Conservation (phyloP, 2,888 invertebrate genomes). For the Bugula neritina region DNA sequence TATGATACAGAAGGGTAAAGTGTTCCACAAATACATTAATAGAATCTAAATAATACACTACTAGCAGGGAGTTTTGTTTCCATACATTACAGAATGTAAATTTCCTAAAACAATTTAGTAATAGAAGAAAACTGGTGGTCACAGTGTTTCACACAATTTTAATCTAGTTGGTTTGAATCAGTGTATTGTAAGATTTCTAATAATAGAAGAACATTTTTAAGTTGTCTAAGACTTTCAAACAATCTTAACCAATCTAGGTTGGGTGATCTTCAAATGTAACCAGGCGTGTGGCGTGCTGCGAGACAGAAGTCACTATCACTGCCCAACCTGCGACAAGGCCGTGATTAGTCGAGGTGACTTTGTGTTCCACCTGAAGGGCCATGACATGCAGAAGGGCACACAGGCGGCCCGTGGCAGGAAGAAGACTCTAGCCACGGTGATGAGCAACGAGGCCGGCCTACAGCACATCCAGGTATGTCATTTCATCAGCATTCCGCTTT, state of each 20-base stretch:
- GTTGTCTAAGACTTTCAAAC: too few species aligned
- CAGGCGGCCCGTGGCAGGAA: neutral
- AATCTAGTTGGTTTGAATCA: too few species aligned
- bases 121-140: too few species aligned
- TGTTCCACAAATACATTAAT: too few species aligned
- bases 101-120: too few species aligned
- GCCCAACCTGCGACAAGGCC: conserved; percentile 13
- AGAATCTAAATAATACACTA: too few species aligned
- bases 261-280: conserved; percentile 9
- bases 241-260: neutral
- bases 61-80: too few species aligned
- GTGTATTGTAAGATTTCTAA: too few species aligned
- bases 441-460: conserved; percentile 4
- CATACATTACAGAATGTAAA: too few species aligned
- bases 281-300: conserved; percentile 1
- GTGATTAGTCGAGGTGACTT: conserved; percentile 21
- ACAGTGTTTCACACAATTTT: too few species aligned
- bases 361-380: conserved; percentile 25
- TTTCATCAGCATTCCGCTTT: neutral
- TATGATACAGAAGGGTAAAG: too few species aligned
- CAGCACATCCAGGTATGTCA: conserved; percentile 18
- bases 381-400: conserved; percentile 11
- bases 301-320: conserved; percentile 25
- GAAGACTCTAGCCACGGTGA: conserved; percentile 19
- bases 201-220: too few species aligned